phyloP scores from a whole-genome alignment of 2,888 invertebrate genomes.

The Ophion slaviceki region DNA sequence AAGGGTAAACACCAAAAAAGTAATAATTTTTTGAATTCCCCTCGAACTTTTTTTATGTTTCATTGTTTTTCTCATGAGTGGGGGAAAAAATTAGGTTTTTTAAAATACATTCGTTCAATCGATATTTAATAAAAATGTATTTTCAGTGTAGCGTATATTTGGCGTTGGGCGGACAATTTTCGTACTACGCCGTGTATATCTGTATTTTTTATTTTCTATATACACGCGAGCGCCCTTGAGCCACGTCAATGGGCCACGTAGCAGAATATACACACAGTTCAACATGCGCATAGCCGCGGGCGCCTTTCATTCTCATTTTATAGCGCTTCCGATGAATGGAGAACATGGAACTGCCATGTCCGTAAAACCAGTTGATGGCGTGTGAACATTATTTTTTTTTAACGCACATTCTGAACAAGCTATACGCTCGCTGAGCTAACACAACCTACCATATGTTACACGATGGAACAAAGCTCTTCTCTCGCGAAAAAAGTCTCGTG shows the following conservation, averaged over 20 bases:
- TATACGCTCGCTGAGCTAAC: not conserved
- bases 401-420: not conserved
- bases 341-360: not conserved
- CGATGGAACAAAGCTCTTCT: not conserved
- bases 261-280: not conserved
- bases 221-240: constrained; percentile 16
- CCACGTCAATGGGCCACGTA: constrained; percentile 42
- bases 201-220: not conserved
- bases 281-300: not conserved
- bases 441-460: not conserved
- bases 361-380: not conserved
- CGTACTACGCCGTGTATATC: not conserved
- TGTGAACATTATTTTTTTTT: not conserved
- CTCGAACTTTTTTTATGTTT: too few relatives aligned
- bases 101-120: too few relatives aligned
- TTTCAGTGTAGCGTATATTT: too few relatives aligned
- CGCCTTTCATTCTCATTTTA: constrained; percentile 5
- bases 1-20: too few relatives aligned
- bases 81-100: too few relatives aligned
- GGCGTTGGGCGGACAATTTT: too few relatives aligned
- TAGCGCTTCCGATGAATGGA: constrained; percentile 11
- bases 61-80: too few relatives aligned
- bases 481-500: not conserved
- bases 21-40: too few relatives aligned
- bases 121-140: too few relatives aligned